Base-by-base conservation (phyloP, 2,797 vertebrate species). In the Tapera naevia region DNA sequence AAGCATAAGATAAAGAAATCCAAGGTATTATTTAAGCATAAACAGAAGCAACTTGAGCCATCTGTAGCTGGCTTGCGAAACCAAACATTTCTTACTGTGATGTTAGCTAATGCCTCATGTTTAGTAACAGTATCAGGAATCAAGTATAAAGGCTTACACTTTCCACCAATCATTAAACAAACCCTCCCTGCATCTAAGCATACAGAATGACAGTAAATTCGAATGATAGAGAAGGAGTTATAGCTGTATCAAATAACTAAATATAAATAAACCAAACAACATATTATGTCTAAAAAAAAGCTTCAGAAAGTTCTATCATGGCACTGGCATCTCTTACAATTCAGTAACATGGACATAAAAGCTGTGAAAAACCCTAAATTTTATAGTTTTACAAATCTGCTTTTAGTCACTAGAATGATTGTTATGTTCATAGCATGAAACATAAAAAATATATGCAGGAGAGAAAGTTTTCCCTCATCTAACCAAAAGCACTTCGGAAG, bases 351-450 rank as follows among this genome's bases (percentile, higher is more conserved):
- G 16, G 25, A 78, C 25, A 53, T 1, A 3, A 79, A 33, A 91
- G 41, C 19, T 50, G 9, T 19, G 43, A 81, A 22, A 30, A 56
- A 65, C 32, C 3, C 13, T 35, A 23, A 41, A 56, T 41, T 19
- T 22, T 25, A 48, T 0, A 33, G 21, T 50, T 84, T 35, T 50
- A 66, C 19, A 51, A 43, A 80, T 33, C 33, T 45, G 22, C 14
- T 81, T 43, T 53, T 57, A 75, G 62, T 66, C 15, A 62, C 0
- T 1, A 41, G 28, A 61, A 37, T 4, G 1, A n/a, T 9, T 28
- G 10, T 21, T 28, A 45, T 1, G 1, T 50, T 72, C 11, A 8
- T 7, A 35, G 43, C n/a, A 66, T 0, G 1, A 9, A 78, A 60
- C 17, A 57, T 5, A 27, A 79, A 64, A 18, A 69, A 4, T 28